A percentile compares a stretch with the other conserved stretches of the same genome.
These are phyloP conservation scores for Acrocephalus scirpaceus DNA, from an alignment of 2,797 vertebrate genomes.

Conservation along the genomic window DNA sequence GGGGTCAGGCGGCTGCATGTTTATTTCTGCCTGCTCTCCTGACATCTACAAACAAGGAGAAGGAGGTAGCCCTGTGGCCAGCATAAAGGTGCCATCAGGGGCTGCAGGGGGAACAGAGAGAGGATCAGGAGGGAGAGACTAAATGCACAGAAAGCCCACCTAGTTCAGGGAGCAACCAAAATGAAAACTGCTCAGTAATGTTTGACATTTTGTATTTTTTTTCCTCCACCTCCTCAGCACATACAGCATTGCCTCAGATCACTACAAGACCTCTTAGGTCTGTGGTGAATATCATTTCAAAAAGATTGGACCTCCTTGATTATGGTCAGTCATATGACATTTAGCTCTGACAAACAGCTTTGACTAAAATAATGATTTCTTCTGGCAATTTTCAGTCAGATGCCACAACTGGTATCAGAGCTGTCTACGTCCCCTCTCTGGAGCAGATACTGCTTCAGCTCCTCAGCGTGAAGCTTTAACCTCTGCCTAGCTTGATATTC, in stretches of 20 bases:
- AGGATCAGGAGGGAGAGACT: not conserved
- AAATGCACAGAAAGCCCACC: not conserved
- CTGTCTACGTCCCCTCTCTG: not conserved
- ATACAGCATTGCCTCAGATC: not conserved
- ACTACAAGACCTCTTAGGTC: not conserved
- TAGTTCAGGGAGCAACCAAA: not conserved
- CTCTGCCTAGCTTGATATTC: not conserved
- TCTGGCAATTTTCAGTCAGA: not conserved
- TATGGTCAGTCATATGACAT: not conserved
- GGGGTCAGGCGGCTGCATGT: fast-evolving
- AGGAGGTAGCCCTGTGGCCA: not conserved
- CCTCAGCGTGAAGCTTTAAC: not conserved
- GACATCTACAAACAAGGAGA: not conserved
- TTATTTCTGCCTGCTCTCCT: not conserved
- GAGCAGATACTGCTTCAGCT: not conserved
- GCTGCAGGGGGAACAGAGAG: not conserved
- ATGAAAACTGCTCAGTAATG: not conserved
- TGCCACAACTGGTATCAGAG: not conserved
- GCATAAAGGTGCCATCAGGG: not conserved
- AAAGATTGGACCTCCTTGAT: not conserved
- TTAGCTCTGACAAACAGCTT: not conserved
- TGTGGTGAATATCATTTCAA: not conserved
- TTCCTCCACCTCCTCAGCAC: not conserved
- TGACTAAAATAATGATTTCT: not conserved
- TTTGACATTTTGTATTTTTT: not conserved